Base-by-base conservation (phyloP, 1,140 invertebrate species). In the Drosophila lowei region DNA sequence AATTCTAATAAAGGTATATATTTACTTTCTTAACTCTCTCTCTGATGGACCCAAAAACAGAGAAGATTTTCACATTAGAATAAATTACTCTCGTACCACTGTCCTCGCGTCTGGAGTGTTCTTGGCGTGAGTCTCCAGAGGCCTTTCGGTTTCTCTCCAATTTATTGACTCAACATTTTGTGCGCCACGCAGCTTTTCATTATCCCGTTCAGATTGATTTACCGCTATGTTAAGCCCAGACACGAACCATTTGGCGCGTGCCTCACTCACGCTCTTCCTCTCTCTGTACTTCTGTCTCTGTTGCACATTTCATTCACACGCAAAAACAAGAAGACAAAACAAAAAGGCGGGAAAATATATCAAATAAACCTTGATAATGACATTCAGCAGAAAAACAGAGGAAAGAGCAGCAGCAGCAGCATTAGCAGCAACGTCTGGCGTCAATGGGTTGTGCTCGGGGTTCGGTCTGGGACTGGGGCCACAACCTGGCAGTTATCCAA, bases 331-430 rank as follows among this genome's bases (percentile, higher is more conserved):
- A 48, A 61, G 55, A 48, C 58, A 55, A 64, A 55, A 67, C 65
- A 66, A 68, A 66, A 76, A 75, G 49, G 72, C 63, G 72, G 58
- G 65, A 59, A 68, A 59, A 71, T 70, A 77, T 83, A 86, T 79
- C 83, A 78, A 62, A 81, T 76, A 88, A 88, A 88, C 83, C 83
- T 88, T 88, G 83, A 88, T 88, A 88, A 88, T 88, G 83, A 88
- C 83, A 88, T 88, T 88, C 83, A 88, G 50, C 71, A 68, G 18
- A 18, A 43, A 54, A 54, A 67, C 43, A 68, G 63, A 47, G 67
- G 57, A 46, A 70, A 34, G 50, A 53, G 50, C 50, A 21, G 28
- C 38, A 11, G 38, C 16, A 58, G 43, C 30, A 46, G 56, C 47
- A 67, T 67, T 54, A 46, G 56, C 47, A 67, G 72, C 57, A 59